Evolutionary conservation across 37 sponge, comb jelly and placozoan species (phyloP), one percentile per base, ranked within the genome.

Genomic region (Chondrilla cf. caribensis): DNA sequence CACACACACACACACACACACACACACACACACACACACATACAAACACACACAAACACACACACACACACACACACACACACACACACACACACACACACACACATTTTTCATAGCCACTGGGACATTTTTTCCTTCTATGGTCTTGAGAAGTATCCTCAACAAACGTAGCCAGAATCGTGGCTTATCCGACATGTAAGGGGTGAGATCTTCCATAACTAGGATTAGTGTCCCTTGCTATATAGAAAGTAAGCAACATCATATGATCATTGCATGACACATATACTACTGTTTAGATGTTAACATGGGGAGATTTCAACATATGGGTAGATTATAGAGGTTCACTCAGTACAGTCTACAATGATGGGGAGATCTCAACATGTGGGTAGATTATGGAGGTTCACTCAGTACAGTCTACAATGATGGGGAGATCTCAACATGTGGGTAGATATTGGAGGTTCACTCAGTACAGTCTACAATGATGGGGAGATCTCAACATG

Each of bases 191-290:
- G 8, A 4, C 92, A 91, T 84, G 37, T 84, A 47, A 6, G 15
- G 37, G 21, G 40, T 57, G 3, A 91, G 26, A 37, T 85, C 41
- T 28, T 77, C 83, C 92, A 91, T 91, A 26, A 60, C 67, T 7
- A 91, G 79, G 22, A 91, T 29, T 80, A 91, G 70, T 35, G 92
- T 91, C 11, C 85, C 88, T 82, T 91, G 85, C 92, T 91, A 58
- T 24, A 58, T 6, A 3, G 7, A 29, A 36, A 58, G 41, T 38
- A 57, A 14, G 26, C 58, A 18, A 19, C 57, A 9, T 22, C n/a
- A 67, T 15, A 67, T 36, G 78, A 38, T 11, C 17, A 40, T 76
- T 40, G 21, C 28, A 67, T n/a, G 33, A 15, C 14, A 67, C n/a
- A n/a, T n/a, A n/a, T n/a, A n/a, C n/a, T n/a, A n/a, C n/a, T n/a